A percentile compares a stretch with the other conserved stretches of the same genome.
Conservation (phyloP, 1,140 invertebrate genomes). For the Drosophila chauvacae region DNA sequence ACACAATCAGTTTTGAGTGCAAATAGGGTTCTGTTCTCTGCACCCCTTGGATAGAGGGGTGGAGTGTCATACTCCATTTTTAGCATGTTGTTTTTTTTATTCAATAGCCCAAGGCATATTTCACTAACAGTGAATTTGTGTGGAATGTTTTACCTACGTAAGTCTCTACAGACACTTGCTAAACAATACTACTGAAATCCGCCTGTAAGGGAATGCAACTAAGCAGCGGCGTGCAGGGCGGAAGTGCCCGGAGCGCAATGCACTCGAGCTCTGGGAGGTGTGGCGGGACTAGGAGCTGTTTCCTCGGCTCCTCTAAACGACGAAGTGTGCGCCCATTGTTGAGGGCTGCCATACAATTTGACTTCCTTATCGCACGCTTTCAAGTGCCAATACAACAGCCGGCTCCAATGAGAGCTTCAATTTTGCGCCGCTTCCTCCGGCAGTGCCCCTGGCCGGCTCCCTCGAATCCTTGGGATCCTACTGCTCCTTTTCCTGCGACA, state of each 20-base stretch:
- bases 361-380: conserved; percentile 73
- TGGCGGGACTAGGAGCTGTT: conserved; percentile 9
- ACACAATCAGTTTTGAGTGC: conserved; percentile 42
- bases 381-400: conserved; percentile 51
- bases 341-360: conserved; percentile 72
- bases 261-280: conserved; percentile 46
- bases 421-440: conserved; percentile 50
- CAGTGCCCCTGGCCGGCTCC: background rate
- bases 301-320: conserved; percentile 48
- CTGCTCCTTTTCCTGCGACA: conserved; percentile 47
- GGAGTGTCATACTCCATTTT: background rate
- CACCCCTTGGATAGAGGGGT: no score
- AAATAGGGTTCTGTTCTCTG: conserved; percentile 16
- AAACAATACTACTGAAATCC: background rate
- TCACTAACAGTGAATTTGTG: background rate
- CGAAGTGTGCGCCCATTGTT: conserved; percentile 70
- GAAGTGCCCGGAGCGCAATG: conserved; percentile 36
- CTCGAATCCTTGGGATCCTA: conserved; percentile 6
- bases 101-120: background rate
- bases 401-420: conserved; percentile 71
- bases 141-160: background rate
- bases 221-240: conserved; percentile 20
- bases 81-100: background rate
- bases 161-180: background rate
- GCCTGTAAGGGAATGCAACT: background rate